phyloP scores from a whole-genome alignment of 2,113 vertebrate genomes.

The Lepus europaeus region DNA sequence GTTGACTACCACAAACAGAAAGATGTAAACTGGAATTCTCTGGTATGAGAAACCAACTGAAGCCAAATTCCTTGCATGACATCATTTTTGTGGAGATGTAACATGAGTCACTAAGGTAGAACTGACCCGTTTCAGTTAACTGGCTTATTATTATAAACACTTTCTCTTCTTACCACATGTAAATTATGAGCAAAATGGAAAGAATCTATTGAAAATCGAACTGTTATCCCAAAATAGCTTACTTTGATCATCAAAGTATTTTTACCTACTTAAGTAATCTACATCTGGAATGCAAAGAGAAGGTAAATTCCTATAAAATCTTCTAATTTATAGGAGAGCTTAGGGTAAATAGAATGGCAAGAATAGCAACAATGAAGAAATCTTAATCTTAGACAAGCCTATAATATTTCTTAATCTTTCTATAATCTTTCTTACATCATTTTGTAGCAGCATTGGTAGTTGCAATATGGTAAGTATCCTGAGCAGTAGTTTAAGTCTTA shows the following conservation, averaged over 20 bases:
- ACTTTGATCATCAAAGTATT: background rate
- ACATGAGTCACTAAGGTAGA: background rate
- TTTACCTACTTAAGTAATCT: constrained; percentile 19
- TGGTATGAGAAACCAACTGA: background rate
- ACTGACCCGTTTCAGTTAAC: background rate
- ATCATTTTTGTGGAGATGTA: background rate
- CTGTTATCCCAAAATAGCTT: background rate
- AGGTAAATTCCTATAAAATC: background rate
- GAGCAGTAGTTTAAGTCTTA: constrained; percentile 71
- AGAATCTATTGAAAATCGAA: constrained; percentile 21
- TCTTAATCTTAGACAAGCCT: background rate
- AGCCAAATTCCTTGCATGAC: background rate
- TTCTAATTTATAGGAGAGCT: background rate
- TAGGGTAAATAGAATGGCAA: background rate
- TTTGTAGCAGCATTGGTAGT: constrained; percentile 46
- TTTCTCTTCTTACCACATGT: background rate
- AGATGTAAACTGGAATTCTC: background rate
- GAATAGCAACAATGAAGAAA: background rate
- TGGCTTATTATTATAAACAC: background rate
- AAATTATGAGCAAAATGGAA: background rate
- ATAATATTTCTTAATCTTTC: constrained; percentile 38
- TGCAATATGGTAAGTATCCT: constrained; percentile 57
- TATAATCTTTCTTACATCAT: background rate
- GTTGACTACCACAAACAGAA: background rate
- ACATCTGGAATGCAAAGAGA: background rate